Evolutionary conservation across 1,140 invertebrate genomes (phyloP).

Genomic region (Drosophila tristis): DNA sequence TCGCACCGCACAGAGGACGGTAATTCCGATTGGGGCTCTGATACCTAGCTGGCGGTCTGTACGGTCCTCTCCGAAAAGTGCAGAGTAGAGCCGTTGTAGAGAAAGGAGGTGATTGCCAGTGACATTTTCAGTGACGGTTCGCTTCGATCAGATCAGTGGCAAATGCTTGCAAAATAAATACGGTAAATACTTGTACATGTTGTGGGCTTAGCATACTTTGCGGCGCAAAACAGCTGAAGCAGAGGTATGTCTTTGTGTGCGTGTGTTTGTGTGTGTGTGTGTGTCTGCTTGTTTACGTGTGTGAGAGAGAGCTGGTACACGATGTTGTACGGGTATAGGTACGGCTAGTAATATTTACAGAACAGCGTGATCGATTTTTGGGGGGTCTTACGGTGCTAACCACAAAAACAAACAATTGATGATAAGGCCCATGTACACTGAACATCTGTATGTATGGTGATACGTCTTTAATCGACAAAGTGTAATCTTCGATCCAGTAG

Average conservation of each 20-base stretch:
- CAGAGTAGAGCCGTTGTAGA: slow-evolving; percentile 5
- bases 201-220: slow-evolving; percentile 37
- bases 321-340: slow-evolving; percentile 26
- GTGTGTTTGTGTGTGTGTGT: not conserved
- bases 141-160: not conserved
- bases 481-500: no score
- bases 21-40: slow-evolving; percentile 18
- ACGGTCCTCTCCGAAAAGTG: slow-evolving; percentile 40
- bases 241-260: slow-evolving; percentile 8
- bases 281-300: slow-evolving; percentile 19
- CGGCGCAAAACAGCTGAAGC: slow-evolving; percentile 64
- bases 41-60: slow-evolving; percentile 28
- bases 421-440: no score
- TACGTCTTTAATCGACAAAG: no score
- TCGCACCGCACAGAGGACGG: slow-evolving; percentile 52
- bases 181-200: slow-evolving; percentile 8
- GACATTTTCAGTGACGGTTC: no score
- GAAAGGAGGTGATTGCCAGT: not conserved
- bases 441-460: no score
- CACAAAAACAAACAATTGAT: slow-evolving; percentile 18
- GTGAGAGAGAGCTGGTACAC: slow-evolving; percentile 1
- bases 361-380: slow-evolving; percentile 76
- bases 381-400: slow-evolving; percentile 30
- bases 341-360: slow-evolving; percentile 40
- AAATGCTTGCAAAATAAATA: slow-evolving; percentile 6